These are phyloP conservation scores for Drosophila sordidula DNA, from an alignment of 2,888 invertebrate genomes.

Conservation along the genomic window DNA sequence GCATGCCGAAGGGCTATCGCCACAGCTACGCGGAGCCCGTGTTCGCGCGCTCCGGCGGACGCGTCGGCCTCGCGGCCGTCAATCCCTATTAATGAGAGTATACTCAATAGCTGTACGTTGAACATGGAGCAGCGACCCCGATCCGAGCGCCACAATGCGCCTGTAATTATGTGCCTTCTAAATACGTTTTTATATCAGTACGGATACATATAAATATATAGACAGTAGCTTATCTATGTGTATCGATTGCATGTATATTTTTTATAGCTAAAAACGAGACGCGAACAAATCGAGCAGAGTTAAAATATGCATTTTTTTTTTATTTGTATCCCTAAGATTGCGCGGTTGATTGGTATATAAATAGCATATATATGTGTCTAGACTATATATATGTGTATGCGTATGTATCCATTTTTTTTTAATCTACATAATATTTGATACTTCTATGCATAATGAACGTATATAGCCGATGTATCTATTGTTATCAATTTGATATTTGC, in stretches of 20 bases:
- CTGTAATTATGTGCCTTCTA: constrained; percentile 78
- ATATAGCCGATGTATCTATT: constrained; percentile 74
- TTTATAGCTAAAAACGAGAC: constrained; percentile 28
- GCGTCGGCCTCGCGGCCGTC: constrained; percentile 85
- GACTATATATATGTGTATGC: constrained; percentile 7
- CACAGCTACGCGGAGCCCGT: constrained; percentile 85
- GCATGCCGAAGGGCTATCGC: constrained; percentile 84
- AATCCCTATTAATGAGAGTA: constrained; percentile 81
- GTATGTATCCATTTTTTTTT: constrained; percentile 28
- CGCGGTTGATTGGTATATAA: constrained; percentile 71
- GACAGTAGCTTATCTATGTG: constrained; percentile 27
- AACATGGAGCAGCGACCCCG: constrained; percentile 16
- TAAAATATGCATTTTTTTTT: constrained; percentile 53
- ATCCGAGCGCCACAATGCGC: constrained; percentile 54
- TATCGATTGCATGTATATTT: constrained; percentile 28
- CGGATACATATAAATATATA: constrained; percentile 35
- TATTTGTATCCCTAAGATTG: constrained; percentile 55
- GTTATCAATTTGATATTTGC: constrained; percentile 77
- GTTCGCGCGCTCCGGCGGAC: constrained; percentile 83
- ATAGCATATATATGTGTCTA: constrained; percentile 24
- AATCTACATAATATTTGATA: constrained; percentile 54
- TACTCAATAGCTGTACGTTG: constrained; percentile 46
- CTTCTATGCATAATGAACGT: constrained; percentile 25
- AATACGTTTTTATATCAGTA: constrained; percentile 57
- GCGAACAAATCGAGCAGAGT: constrained; percentile 47